phyloP scores from a whole-genome alignment of 2,797 vertebrate genomes.

The Pipistrellus nathusii region DNA sequence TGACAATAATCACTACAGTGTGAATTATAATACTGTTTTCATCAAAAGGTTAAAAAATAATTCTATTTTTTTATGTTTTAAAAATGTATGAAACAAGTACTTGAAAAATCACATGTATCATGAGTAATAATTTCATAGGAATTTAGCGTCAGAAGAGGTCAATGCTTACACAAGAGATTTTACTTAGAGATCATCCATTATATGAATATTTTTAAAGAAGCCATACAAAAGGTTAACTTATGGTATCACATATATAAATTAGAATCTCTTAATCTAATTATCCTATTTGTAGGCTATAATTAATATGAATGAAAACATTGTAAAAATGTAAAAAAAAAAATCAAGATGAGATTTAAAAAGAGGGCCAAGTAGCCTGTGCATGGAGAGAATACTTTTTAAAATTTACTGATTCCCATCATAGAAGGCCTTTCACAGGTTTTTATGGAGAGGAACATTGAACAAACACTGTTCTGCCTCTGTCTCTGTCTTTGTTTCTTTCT shows the following conservation, averaged over 20 bases:
- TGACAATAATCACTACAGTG: background rate
- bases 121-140: background rate
- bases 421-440: background rate
- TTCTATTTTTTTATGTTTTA: background rate
- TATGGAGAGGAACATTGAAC: background rate
- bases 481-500: too few species aligned
- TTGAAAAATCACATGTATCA: background rate
- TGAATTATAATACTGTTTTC: background rate
- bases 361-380: background rate
- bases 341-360: background rate
- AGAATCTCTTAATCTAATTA: background rate
- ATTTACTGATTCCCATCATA: background rate
- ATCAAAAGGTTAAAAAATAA: background rate
- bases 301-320: background rate
- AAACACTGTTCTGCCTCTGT: background rate
- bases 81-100: background rate
- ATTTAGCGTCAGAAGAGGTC: background rate
- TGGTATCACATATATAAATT: background rate
- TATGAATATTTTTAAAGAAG: background rate
- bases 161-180: background rate
- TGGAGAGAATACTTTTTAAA: background rate
- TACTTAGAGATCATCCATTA: slow-evolving; percentile 19
- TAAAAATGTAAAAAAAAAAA: background rate
- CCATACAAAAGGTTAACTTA: background rate
- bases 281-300: background rate